A percentile compares a stretch with the other conserved stretches of the same genome.
Evolutionary conservation across 2,797 vertebrate species (phyloP).

Genomic region (Pachyuromys duprasi): DNA sequence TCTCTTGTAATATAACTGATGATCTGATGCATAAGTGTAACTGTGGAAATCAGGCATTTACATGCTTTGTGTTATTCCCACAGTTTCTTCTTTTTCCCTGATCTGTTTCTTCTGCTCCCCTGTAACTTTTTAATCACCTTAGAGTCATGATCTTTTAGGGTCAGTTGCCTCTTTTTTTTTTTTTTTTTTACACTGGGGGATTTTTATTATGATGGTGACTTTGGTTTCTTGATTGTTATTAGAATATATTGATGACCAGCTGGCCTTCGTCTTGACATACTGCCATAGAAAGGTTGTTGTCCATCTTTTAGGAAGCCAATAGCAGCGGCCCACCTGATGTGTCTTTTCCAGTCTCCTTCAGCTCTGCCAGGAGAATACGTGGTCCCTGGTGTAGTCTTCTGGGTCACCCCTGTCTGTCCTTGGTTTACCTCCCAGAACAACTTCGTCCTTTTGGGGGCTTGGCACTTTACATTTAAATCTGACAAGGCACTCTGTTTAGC

Average conservation of each 20-base stretch:
- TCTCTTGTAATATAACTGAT: conserved; percentile 83
- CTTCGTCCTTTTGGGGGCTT: conserved; percentile 48
- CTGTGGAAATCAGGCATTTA: conserved; percentile 82
- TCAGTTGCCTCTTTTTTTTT: conserved; percentile 5
- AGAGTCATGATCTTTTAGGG: conserved; percentile 74
- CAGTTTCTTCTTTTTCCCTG: conserved; percentile 66
- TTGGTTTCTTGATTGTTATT: conserved; percentile 73
- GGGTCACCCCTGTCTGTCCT: conserved; percentile 53
- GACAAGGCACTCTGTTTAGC: conserved; percentile 37
- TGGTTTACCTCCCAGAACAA: conserved; percentile 36
- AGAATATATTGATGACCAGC: conserved; percentile 67
- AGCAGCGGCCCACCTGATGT: conserved; percentile 69
- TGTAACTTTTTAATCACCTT: conserved; percentile 75
- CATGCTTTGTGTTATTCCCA: conserved; percentile 76
- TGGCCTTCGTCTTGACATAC: conserved; percentile 69
- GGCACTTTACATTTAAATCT: conserved; percentile 55
- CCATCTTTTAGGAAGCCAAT: conserved; percentile 70
- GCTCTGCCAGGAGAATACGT: conserved; percentile 67
- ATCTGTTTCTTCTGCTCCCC: conserved; percentile 69
- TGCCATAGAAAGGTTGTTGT: conserved; percentile 69
- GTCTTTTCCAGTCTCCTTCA: conserved; percentile 59
- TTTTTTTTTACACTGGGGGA: conserved; percentile 68
- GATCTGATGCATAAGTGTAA: conserved; percentile 81
- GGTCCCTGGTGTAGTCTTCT: conserved; percentile 66
- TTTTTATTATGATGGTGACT: conserved; percentile 65